Evolutionary conservation across 2,113 vertebrate genomes (phyloP).

Genomic region (Cebidichthys violaceus): DNA sequence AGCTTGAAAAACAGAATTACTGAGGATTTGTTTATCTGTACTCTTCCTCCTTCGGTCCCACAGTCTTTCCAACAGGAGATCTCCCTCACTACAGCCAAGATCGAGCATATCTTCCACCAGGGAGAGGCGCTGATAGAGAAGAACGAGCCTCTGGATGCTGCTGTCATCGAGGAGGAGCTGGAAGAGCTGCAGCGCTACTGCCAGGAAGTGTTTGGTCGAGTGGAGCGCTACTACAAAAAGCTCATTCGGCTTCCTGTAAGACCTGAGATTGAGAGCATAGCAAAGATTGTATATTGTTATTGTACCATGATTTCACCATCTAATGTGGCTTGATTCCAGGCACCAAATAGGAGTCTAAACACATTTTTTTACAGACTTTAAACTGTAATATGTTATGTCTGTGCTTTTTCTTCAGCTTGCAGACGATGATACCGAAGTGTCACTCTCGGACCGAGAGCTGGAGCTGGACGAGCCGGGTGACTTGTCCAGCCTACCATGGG

Average conservation of each 20-base stretch:
- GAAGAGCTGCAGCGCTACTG: slow-evolving; percentile 95
- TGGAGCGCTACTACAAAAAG: slow-evolving; percentile 96
- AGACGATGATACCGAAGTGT: slow-evolving; percentile 91
- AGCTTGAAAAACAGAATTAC: background rate
- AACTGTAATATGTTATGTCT: background rate
- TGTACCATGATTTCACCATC: background rate
- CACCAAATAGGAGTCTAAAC: background rate
- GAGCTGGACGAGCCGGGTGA: slow-evolving; percentile 92
- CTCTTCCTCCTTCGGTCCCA: background rate
- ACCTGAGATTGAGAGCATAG: background rate
- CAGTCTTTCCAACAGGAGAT: slow-evolving; percentile 98
- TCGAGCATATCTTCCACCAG: slow-evolving; percentile 91
- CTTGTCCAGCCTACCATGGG: slow-evolving; percentile 91
- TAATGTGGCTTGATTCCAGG: background rate
- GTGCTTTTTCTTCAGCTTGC: slow-evolving; percentile 85
- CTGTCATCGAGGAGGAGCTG: slow-evolving; percentile 95
- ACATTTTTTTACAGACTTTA: background rate
- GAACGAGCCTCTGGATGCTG: slow-evolving; percentile 94
- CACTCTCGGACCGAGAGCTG: slow-evolving; percentile 91
- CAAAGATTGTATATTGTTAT: background rate
- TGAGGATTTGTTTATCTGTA: background rate
- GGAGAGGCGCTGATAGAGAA: slow-evolving; percentile 95
- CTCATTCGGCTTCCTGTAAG: slow-evolving; percentile 93
- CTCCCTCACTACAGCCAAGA: slow-evolving; percentile 90
- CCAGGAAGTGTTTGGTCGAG: slow-evolving; percentile 95